Evolutionary conservation across 2,888 invertebrate genomes (phyloP), one percentile per base, ranked within the genome.

Genomic region (Sericinus montela): DNA sequence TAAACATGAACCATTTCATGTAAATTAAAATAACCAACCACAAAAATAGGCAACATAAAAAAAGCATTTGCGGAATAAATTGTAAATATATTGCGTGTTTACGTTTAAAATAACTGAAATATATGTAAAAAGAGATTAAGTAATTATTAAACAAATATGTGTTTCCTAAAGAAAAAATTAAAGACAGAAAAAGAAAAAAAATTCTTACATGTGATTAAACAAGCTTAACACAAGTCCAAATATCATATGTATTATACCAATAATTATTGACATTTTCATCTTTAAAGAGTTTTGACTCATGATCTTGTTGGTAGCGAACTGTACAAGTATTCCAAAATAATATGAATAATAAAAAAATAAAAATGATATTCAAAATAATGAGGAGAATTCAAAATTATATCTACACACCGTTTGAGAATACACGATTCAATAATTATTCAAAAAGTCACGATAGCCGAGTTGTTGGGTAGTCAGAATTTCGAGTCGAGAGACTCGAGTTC

Each of bases 241-340:
- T 34, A 95, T 89, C 98, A 98, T 98, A 72, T 98, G 98, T n/a
- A 92, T 64, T 0, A 98, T 94, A 7, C 98, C 98, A 55, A 98
- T 89, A 25, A 98, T 94, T 19, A 98, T 95, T 0, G 98, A 97
- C 52, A 97, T 74, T 78, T 97, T 96, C 98, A 98, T 98, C 87
- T 98, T 98, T 75, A 94, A 93, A 0, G 97, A 96, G 77, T 98
- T 98, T 43, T 95, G 88, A 70, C 95, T 95, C 58, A 96, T 93
- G 52, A 98, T 97, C 79, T 96, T 96, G 75, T 98, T 98, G 36
- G 90, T 90, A 0, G 94, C 58, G 2, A 83, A 32, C 89, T 89
- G 67, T 23, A 76, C 80, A 32, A 11, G 11, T 32, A 7, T 19
- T 19, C 5, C 2, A 19, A 19, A 19, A 19, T 19, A 19, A 19